Base-by-base conservation (phyloP, 2,113 vertebrate species). In the Campylomormyrus tamandua region DNA sequence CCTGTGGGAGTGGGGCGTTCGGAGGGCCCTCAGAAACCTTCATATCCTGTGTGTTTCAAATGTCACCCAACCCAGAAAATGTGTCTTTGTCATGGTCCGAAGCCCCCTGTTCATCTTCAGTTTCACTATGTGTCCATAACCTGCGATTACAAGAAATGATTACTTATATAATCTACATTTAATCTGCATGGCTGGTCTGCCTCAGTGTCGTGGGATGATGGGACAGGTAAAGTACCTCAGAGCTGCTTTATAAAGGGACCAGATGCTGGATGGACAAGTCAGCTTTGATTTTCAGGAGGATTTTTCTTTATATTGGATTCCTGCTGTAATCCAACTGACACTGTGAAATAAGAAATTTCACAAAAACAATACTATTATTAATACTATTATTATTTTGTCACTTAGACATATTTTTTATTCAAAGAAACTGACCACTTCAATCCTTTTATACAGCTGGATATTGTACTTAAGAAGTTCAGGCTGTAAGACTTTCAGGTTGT, bases 61-160 rank as follows among this genome's bases (percentile, higher is more conserved):
- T 46, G 39, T 39, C 52, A 52, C 52, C 42, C 11, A 89, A 83
- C 62, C 5, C 35, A 48, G 80, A 84, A 89, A 46, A 15, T 45
- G 49, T 91, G 85, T 91, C 90, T 94, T 58, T 94, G 48, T 17
- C 3, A 31, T 87, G 27, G 17, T 35, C 13, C 5, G 27, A 53
- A 21, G 11, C 3, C 21, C 10, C 24, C 10, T 27, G n/a, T 13
- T 86, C 84, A 89, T 94, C 92, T 92, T 93, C 92, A 92, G 94
- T 95, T 93, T 91, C 91, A 88, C 90, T 91, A 89, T 89, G 91
- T 92, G 93, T 92, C 88, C 91, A 92, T 93, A 92, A 91, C 92
- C 93, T 93, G 94, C 94, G 94, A 95, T 96, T 95, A 95, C 92
- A 92, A 93, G 92, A 95, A 95, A 96, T 96, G 94, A 95, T 92